Evolutionary conservation across 92 coral and sea anemone species (phyloP), one percentile per base, ranked within the genome.

Genomic region (Parazoanthus darwini): DNA sequence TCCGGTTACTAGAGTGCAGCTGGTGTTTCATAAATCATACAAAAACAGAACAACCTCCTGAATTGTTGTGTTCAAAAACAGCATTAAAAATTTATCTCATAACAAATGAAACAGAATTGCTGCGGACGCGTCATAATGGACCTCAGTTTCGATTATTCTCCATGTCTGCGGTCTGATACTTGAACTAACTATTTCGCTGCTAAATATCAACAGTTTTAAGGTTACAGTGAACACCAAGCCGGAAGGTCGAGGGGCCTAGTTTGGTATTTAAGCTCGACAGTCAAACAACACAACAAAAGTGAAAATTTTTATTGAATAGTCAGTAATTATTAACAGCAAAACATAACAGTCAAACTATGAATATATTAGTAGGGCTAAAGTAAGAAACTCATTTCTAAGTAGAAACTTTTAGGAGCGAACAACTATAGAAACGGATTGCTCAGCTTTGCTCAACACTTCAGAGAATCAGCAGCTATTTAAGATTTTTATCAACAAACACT

Each of bases 41-140:
- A 22, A 63, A 75, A 75, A 75, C 79, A 75, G 18, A 6, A 37
- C 79, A 75, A 37, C 51, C 4, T 75, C 8, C 6, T 5, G 2
- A 36, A 35, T 44, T 75, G 79, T 75, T 39, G 4, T 9, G 51
- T 39, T 75, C 23, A 37, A 80, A 26, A 26, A 25, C 16, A 80
- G 9, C 44, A 80, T 80, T 80, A 80, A 80, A 80, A 18, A 80
- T 80, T 80, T 51, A 80, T 56, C 6, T 20, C 22, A 42, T 33
- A 29, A 80, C 72, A 54, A 80, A 20, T 29, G 10, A 38, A 75
- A 75, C 79, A 75, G 33, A 37, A 36, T 37, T 75, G n/a, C 25
- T 15, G 5, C 33, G 33, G 33, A 20, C 23, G 25, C 68, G 15
- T 18, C 25, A 63, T 63, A 63, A 63, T 63, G 68, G 68, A 16